Evolutionary conservation across 2,888 invertebrate genomes (phyloP), one percentile per base, ranked within the genome.

Genomic region (Eustalomyia histrio): DNA sequence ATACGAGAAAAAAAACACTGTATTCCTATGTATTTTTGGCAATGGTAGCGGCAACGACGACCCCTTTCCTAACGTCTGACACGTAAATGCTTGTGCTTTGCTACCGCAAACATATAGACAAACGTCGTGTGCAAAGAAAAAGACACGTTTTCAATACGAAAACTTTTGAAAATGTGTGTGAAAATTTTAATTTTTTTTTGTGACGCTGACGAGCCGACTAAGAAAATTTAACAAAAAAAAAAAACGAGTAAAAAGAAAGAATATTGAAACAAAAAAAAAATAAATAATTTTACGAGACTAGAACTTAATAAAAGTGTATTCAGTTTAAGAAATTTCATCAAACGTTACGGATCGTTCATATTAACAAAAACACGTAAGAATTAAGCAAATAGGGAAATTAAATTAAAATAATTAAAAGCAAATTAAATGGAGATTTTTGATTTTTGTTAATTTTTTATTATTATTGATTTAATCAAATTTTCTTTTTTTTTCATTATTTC

Each of bases 291-390:
- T 84, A 47, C 85, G 82, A 84, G 84, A 79, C 81, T 81, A 67
- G 86, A 86, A 86, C 86, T 81, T 85, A 88, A 89, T 89, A 90
- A 89, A 89, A 89, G 89, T 88, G 85, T 87, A 88, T 90, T 89
- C 89, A 90, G 90, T 90, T 89, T 86, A 84, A 86, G 86, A 86
- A 85, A 85, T 86, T 87, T 88, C 87, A 85, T 86, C 89, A 87
- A 85, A 86, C 85, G 85, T 82, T 84, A 84, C 85, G 83, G 85
- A 85, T 83, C 85, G 85, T 78, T 84, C 84, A 80, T 80, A 72
- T 67, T 60, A 17, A 53, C 35, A 75, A 83, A 83, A 85, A 84
- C 84, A 84, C 84, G 84, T 83, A 84, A 84, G 60, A 60, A 60
- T 39, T 29, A 12, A 29, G 14, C 2, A 12, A 3, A 12, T 39